phyloP scores from a whole-genome alignment of 2,113 vertebrate species.

The Stigmatopora nigra region DNA sequence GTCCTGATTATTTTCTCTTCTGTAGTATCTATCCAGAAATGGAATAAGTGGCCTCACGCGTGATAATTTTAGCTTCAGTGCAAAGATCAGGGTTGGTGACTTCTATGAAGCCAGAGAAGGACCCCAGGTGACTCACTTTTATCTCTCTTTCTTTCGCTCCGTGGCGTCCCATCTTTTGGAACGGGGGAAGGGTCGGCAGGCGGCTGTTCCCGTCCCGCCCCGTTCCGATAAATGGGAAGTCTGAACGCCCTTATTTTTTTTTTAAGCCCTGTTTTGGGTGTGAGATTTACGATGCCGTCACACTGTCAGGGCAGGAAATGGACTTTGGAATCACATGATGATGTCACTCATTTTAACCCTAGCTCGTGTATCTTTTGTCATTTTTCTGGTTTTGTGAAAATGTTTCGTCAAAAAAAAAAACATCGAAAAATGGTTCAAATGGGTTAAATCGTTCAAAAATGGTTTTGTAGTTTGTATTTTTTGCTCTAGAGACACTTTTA shows the following conservation, averaged over 20 bases:
- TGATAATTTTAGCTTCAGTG: constrained; percentile 99
- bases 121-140: constrained; percentile 90
- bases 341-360: constrained; percentile 55
- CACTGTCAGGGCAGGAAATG: constrained; percentile 52
- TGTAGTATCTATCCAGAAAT: constrained; percentile 99
- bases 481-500: too few relatives aligned
- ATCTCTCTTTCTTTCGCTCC: constrained; percentile 53
- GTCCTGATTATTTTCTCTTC: constrained; percentile 81
- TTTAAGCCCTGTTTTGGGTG: constrained; percentile 58
- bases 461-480: too few relatives aligned
- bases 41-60: constrained; percentile 99
- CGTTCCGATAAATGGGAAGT: too few relatives aligned
- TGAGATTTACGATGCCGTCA: constrained; percentile 56
- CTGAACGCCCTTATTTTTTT: constrained; percentile 32
- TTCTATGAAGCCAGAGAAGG: constrained; percentile 99
- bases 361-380: too few relatives aligned
- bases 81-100: constrained; percentile 99
- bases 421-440: too few relatives aligned
- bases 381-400: too few relatives aligned
- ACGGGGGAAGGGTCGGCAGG: too few relatives aligned
- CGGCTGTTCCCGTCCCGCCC: too few relatives aligned
- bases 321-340: constrained; percentile 61
- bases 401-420: too few relatives aligned
- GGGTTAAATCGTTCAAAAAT: too few relatives aligned
- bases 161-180: too few relatives aligned